Conservation (phyloP, 2,888 invertebrate species). For the Drosophila greeni region DNA sequence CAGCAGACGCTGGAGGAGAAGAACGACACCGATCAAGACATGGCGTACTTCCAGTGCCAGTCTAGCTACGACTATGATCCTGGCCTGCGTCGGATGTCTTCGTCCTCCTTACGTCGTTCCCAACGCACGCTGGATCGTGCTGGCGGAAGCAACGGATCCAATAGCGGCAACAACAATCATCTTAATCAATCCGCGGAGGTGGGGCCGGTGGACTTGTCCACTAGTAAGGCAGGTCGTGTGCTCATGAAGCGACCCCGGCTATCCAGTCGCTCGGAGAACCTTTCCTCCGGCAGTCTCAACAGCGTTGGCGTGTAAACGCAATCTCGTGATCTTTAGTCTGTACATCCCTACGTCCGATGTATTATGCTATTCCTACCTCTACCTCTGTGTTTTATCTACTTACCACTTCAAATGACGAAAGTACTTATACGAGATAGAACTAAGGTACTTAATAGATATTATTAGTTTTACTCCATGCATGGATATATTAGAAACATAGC, state of each 20-base stretch:
- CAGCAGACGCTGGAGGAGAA: constrained; percentile 72
- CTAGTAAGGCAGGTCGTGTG: constrained; percentile 48
- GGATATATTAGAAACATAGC: constrained; percentile 32
- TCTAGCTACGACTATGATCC: constrained; percentile 54
- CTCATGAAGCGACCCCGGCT: constrained; percentile 62
- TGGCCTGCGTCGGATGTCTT: constrained; percentile 58
- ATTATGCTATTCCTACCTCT: constrained; percentile 58
- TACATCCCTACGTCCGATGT: constrained; percentile 34
- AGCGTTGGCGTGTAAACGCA: constrained; percentile 62
- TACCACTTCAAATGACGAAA: constrained; percentile 54
- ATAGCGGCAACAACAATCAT: constrained; percentile 61
- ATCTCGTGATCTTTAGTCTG: constrained; percentile 67
- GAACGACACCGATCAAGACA: constrained; percentile 55
- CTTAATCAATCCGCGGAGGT: constrained; percentile 55
- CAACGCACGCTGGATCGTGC: constrained; percentile 66
- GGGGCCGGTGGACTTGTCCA: constrained; percentile 27
- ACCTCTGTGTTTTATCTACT: constrained; percentile 56
- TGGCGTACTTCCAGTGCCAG: constrained; percentile 59
- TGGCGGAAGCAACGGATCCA: constrained; percentile 41
- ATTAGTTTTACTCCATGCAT: constrained; percentile 38
- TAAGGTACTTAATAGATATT: constrained; percentile 63
- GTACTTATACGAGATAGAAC: constrained; percentile 50
- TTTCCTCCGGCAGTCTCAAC: constrained; percentile 64
- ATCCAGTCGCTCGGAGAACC: constrained; percentile 68
- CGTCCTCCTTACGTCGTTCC: constrained; percentile 65